Conservation (phyloP, 2,113 vertebrate genomes). For the Bubo blakistoni region DNA sequence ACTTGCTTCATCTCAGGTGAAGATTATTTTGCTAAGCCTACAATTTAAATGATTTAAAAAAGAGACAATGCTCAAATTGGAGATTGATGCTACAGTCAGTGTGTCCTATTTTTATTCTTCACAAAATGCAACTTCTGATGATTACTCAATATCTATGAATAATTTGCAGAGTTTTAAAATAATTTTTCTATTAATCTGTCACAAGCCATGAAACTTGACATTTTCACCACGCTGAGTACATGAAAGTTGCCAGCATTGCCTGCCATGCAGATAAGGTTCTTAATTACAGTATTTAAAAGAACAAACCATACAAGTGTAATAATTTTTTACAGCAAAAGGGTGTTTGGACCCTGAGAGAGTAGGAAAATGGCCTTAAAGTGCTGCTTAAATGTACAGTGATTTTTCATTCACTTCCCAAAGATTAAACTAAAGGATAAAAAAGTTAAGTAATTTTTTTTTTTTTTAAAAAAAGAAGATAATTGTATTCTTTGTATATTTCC, state of each 20-base stretch:
- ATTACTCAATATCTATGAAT: constrained; percentile 59
- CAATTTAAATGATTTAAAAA: constrained; percentile 25
- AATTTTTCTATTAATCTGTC: constrained; percentile 64
- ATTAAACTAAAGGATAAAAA: background rate
- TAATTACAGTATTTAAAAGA: constrained; percentile 53
- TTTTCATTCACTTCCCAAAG: background rate
- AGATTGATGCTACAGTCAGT: constrained; percentile 27
- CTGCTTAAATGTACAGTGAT: background rate
- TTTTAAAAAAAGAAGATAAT: background rate
- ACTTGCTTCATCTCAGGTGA: constrained; percentile 19
- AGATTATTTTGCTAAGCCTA: constrained; percentile 43
- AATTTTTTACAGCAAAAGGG: background rate
- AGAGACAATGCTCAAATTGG: background rate
- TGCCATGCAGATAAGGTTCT: constrained; percentile 40
- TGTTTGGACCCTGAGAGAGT: background rate
- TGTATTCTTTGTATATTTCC: background rate
- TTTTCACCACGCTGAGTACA: constrained; percentile 44
- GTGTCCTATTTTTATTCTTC: constrained; percentile 52
- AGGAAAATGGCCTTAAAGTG: background rate
- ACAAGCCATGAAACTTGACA: constrained; percentile 52
- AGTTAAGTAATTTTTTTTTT: background rate
- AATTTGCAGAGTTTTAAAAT: constrained; percentile 48
- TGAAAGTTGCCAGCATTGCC: constrained; percentile 46
- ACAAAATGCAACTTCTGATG: constrained; percentile 37
- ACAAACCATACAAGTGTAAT: background rate